Base-by-base conservation (phyloP, 2,797 vertebrate genomes). In the Leptodactylus fallax region DNA sequence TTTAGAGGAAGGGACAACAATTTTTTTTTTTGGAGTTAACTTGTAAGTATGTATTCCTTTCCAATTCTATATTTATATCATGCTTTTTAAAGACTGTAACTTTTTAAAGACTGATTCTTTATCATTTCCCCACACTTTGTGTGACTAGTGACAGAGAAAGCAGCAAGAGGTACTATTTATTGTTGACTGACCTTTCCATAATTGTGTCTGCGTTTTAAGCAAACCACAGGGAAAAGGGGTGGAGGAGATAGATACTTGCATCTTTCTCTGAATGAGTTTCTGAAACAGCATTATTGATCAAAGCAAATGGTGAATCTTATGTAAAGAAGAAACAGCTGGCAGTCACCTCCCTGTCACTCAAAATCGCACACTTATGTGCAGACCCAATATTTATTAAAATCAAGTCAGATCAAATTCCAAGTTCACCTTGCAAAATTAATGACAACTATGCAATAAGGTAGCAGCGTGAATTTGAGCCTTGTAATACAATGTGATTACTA, bases 341-440 rank as follows among this genome's bases (percentile, higher is more conserved):
- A 93, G 90, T 93, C 92, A 91, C 92, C 91, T 93, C 92, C 85
- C 84, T 90, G 92, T 92, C 92, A 90, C 77, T 84, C 61, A 91
- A 91, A 92, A 83, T 76, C 63, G 81, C 78, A 49, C 74, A 85
- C 69, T 71, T 89, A 67, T 90, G 56, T 53, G 81, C 84, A 47
- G 91, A 85, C 89, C 90, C 92, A 94, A 93, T 91, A 91, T 93
- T 93, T 94, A 95, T 95, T 94, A 94, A 95, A 93, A 96, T 94
- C 93, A 91, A 94, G 94, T 95, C 92, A 88, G 94, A 95, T 95
- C 88, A 51, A 95, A 93, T 95, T 94, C 94, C 94, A 95, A 96
- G 95, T 95, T 94, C 93, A 91, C 87, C 87, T 92, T 97, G 94
- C 94, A 97, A 96, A 95, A 96, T 97, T 95, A 94, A 97, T 96